Evolutionary conservation across 2,888 invertebrate genomes (phyloP).

Genomic region (Eumerus sabulonum): DNA sequence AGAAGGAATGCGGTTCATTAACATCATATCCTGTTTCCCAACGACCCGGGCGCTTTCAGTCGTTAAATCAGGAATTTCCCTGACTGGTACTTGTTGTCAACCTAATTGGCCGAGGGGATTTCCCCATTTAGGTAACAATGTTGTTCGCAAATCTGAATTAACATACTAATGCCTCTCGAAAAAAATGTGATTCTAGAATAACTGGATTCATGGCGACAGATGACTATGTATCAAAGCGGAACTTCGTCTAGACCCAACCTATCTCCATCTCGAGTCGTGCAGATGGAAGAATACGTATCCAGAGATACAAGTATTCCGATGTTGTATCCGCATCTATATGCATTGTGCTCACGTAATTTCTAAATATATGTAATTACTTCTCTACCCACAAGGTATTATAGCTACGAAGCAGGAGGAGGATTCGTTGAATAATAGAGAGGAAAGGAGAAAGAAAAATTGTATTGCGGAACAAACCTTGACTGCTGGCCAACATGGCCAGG

Average conservation of each 20-base stretch:
- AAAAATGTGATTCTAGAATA: conserved; percentile 16
- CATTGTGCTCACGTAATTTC: conserved; percentile 49
- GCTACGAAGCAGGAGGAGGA: no score
- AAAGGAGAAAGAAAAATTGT: background rate
- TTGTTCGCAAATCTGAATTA: conserved; percentile 5
- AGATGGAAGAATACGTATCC: conserved; percentile 1
- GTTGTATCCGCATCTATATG: no score
- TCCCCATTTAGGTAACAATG: no score
- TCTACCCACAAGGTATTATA: conserved; percentile 12
- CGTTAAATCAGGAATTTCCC: no score
- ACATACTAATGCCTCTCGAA: conserved; percentile 6
- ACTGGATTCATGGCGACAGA: conserved; percentile 27
- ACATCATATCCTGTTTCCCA: no score
- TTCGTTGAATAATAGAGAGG: background rate
- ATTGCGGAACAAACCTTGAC: conserved; percentile 54
- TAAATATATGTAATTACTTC: conserved; percentile 48
- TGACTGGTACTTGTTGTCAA: no score
- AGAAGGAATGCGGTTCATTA: no score
- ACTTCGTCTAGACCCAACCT: conserved; percentile 10
- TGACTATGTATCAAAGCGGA: conserved; percentile 25
- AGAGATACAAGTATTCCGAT: background rate
- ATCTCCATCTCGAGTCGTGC: conserved; percentile 19
- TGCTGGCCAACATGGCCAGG: conserved; percentile 33
- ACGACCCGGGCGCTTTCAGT: no score
- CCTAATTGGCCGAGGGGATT: no score